phyloP scores from a whole-genome alignment of 2,888 invertebrate species.

The Ceramica pisi region DNA sequence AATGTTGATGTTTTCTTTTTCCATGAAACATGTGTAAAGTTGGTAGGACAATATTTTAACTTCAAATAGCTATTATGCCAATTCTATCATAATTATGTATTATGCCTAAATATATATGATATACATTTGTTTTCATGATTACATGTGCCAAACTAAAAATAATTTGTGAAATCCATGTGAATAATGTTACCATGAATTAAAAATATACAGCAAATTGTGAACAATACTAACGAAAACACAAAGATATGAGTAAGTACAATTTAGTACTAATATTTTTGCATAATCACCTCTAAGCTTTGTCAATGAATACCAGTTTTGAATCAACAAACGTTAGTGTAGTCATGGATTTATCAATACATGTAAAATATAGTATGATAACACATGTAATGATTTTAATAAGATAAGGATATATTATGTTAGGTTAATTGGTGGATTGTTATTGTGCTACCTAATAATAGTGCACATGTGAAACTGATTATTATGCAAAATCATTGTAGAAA shows the following conservation, averaged over 20 bases:
- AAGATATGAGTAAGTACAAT: slow-evolving; percentile 50
- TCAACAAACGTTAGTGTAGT: slow-evolving; percentile 33
- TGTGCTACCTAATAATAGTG: not conserved
- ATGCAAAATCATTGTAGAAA: not conserved
- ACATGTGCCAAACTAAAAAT: slow-evolving; percentile 16
- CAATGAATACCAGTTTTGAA: slow-evolving; percentile 48
- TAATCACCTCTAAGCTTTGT: slow-evolving; percentile 54
- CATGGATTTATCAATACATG: slow-evolving; percentile 14
- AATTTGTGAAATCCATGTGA: slow-evolving; percentile 19
- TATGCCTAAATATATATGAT: slow-evolving; percentile 11
- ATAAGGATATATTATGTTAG: slow-evolving; percentile 1
- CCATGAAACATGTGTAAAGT: not conserved
- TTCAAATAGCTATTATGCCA: slow-evolving; percentile 1
- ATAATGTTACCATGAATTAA: slow-evolving; percentile 27
- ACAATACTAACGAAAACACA: no score
- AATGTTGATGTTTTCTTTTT: slow-evolving; percentile 9
- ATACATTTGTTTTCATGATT: slow-evolving; percentile 25
- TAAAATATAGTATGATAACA: slow-evolving; percentile 11
- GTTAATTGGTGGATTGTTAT: slow-evolving; percentile 7
- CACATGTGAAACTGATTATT: not conserved
- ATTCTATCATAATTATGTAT: slow-evolving; percentile 1
- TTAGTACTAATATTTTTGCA: slow-evolving; percentile 51
- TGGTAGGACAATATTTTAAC: not conserved
- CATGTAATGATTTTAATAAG: slow-evolving; percentile 2
- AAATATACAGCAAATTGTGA: slow-evolving; percentile 38